A percentile compares a stretch with the other conserved stretches of the same genome.
These are phyloP conservation scores for Urocolius indicus DNA, from an alignment of 2,113 vertebrate genomes.

Conservation along the genomic window DNA sequence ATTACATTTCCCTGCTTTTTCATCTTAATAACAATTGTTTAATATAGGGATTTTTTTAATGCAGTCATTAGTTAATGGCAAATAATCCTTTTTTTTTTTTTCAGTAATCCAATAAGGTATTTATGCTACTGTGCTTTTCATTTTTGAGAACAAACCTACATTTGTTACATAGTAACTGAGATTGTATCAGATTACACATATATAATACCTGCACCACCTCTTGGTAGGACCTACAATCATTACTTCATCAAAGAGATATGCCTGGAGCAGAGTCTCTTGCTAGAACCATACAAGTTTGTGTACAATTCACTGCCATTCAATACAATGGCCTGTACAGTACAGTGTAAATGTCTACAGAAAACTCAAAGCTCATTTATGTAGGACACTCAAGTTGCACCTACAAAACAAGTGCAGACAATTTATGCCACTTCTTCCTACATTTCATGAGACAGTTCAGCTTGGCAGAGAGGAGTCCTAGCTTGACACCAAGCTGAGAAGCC, in stretches of 20 bases:
- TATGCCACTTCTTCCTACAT: neutral
- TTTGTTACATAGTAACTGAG: neutral
- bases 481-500: neutral
- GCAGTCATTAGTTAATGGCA: neutral
- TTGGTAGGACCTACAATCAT: neutral
- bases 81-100: neutral
- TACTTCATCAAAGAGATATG: neutral
- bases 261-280: neutral
- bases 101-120: neutral
- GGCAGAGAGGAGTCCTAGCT: neutral
- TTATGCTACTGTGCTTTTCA: neutral
- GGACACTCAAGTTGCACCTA: neutral
- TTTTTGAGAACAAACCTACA: neutral
- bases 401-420: neutral
- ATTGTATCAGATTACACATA: neutral
- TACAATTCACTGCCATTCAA: neutral
- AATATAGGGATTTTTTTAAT: neutral
- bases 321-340: neutral
- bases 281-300: neutral
- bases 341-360: neutral
- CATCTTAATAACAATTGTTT: neutral
- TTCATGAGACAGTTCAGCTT: neutral
- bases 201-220: neutral
- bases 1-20: neutral
- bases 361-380: neutral